Base-by-base conservation (phyloP, 2,888 invertebrate genomes). In the Melanchra persicariae region DNA sequence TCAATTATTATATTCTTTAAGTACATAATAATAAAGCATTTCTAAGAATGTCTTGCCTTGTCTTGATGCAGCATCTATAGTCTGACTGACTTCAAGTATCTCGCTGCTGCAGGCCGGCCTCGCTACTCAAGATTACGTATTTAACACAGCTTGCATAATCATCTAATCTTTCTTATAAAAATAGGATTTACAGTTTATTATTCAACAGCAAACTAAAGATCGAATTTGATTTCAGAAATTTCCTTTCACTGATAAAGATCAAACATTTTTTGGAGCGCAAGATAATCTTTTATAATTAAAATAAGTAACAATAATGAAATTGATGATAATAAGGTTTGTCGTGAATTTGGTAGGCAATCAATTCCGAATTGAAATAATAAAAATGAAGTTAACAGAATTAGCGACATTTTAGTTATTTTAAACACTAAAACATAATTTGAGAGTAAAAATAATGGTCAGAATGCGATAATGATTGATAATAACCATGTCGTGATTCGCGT, bases 401-500 rank as follows among this genome's bases (percentile, higher is more conserved):
- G 9, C 0, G 5, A 26, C 63, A 9, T 9, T 15, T 57, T 1
- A 10, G 30, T 43, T 34, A 22, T 6, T 43, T 7, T 0, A 57
- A 69, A 58, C 22, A 26, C 7, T 57, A 15, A 10, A 8, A 4
- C 1, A 40, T 7, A 37, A 26, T 30, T 26, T 34, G 45, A 70
- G 26, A 24, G 9, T 34, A 22, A 40, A 22, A 51, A n/a, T n/a
- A 15, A 51, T 24, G 12, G 17, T 15, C 24, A 9, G 0, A 61
- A n/a, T 60, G n/a, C 24, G 7, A 49, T 51, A 58, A 82, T 61
- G 47, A 45, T 24, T 47, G 15, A 57, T 54, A 30, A 71, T 55
- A 65, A 74, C 62, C 10, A 62, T 68, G 52, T 70, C 79, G 74
- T 82, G 80, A 82, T 82, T 69, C 37, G 19, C 80, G 77, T 80